Evolutionary conservation across 2,888 invertebrate genomes (phyloP), one percentile per base, ranked within the genome.

Genomic region (Lepidochrysops patricia): DNA sequence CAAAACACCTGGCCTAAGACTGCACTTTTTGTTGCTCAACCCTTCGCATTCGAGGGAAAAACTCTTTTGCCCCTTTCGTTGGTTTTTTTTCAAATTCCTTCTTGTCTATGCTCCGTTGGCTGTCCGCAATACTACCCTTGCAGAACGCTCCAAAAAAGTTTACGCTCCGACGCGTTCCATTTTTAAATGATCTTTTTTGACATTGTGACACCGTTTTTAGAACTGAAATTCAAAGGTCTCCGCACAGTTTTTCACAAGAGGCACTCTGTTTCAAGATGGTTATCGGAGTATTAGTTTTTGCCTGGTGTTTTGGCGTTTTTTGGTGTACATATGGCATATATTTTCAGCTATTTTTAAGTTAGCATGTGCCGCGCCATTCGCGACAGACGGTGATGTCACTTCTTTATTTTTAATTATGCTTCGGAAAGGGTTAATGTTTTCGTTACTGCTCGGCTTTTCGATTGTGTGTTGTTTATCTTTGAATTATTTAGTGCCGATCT

Each of bases 311-410:
- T 69, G 64, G 62, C 63, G 72, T 74, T 79, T 80, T 82, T 80
- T 76, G 70, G 70, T 70, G 68, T 82, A 75, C 86, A 86, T 80
- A 86, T 85, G 86, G 83, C 78, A 75, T 76, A 81, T 77, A 79
- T 72, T 76, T 75, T 76, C 67, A 72, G 83, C 80, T 85, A 87
- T 86, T 88, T 85, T 82, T 77, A 77, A 79, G 72, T 77, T 78
- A 75, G 84, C 85, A 84, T 85, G 83, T 86, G 86, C 83, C 72
- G 70, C 75, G 73, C 75, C 80, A 77, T 80, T 80, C 73, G 82
- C 80, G 76, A 74, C 85, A 84, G 80, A 80, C 80, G 83, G 77
- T 87, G 86, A 88, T 86, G 84, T 89, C 88, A 86, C 73, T 77
- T 69, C 75, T 79, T 80, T 77, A 76, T 77, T 84, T 82, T 74